Percentiles rank a stretch among this genome's conserved stretches.
Evolutionary conservation across 2,888 invertebrate genomes (phyloP).

Genomic region (Amphipyra berbera): DNA sequence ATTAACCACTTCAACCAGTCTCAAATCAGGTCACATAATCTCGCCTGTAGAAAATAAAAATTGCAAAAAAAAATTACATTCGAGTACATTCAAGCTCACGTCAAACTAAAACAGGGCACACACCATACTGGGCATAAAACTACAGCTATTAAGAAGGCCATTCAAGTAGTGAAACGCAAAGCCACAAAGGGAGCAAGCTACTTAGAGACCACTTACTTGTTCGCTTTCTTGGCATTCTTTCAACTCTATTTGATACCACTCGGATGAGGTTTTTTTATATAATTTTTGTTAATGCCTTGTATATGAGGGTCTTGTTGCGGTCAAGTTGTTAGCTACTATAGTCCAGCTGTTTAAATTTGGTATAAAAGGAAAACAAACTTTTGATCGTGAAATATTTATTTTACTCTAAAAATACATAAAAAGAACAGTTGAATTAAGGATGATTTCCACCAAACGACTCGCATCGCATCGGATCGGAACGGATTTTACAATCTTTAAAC

Average conservation of each 20-base stretch:
- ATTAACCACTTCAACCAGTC: no score
- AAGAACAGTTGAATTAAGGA: no score
- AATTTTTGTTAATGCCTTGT: constrained; percentile 42
- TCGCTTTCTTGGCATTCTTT: constrained; percentile 78
- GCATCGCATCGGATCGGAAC: no score
- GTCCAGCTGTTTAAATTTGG: no score
- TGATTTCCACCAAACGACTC: no score
- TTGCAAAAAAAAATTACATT: constrained; percentile 8
- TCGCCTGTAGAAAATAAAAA: no score
- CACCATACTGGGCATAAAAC: constrained; percentile 64
- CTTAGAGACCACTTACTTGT: constrained; percentile 72
- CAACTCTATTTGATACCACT: constrained; percentile 69
- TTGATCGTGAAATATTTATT: no score
- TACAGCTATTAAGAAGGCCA: constrained; percentile 71
- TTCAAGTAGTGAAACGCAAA: constrained; percentile 72
- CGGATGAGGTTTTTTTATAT: constrained; percentile 50
- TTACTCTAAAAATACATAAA: no score
- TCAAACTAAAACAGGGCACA: constrained; percentile 52
- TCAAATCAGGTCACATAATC: no score
- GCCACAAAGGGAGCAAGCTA: constrained; percentile 76
- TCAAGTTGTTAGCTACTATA: constrained; percentile 7
- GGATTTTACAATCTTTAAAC: no score
- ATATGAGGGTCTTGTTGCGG: constrained; percentile 8
- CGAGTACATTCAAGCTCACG: constrained; percentile 30
- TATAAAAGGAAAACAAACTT: no score